A percentile compares a stretch with the other conserved stretches of the same genome.
phyloP scores from a whole-genome alignment of 2,888 invertebrate genomes.

The Diplolepis rosae region DNA sequence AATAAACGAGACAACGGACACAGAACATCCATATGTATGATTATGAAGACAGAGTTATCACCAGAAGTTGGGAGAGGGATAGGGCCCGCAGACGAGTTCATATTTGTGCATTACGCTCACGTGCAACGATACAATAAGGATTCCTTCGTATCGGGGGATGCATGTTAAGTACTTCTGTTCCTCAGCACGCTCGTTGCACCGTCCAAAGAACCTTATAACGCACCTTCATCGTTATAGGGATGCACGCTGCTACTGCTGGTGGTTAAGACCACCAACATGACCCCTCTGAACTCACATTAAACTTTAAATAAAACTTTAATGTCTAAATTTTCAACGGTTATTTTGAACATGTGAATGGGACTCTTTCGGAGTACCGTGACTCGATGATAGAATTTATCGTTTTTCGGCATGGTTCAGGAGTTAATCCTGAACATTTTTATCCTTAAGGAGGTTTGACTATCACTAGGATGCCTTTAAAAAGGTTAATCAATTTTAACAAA shows the following conservation, averaged over 20 bases:
- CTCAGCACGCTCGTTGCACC: slow-evolving; percentile 51
- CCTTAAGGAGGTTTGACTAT: too few species aligned
- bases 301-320: not conserved
- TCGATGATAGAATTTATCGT: not conserved
- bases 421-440: too few species aligned
- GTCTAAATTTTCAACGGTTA: not conserved
- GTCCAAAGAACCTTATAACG: slow-evolving; percentile 26
- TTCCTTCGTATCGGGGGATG: slow-evolving; percentile 73
- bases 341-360: not conserved
- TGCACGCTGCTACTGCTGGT: not conserved
- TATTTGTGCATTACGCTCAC: slow-evolving; percentile 73
- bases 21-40: slow-evolving; percentile 68
- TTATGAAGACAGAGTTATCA: slow-evolving; percentile 70
- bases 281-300: not conserved
- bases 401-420: too few species aligned
- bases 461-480: too few species aligned
- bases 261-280: not conserved
- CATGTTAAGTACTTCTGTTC: slow-evolving; percentile 68
- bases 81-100: slow-evolving; percentile 66
- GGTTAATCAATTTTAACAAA: too few species aligned
- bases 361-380: not conserved
- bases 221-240: slow-evolving; percentile 11
- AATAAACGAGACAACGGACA: slow-evolving; percentile 54
- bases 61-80: slow-evolving; percentile 47
- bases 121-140: slow-evolving; percentile 74